A percentile compares a stretch with the other conserved stretches of the same genome.
Evolutionary conservation across 2,113 vertebrate species (phyloP).

Genomic region (Pithys albifrons): DNA sequence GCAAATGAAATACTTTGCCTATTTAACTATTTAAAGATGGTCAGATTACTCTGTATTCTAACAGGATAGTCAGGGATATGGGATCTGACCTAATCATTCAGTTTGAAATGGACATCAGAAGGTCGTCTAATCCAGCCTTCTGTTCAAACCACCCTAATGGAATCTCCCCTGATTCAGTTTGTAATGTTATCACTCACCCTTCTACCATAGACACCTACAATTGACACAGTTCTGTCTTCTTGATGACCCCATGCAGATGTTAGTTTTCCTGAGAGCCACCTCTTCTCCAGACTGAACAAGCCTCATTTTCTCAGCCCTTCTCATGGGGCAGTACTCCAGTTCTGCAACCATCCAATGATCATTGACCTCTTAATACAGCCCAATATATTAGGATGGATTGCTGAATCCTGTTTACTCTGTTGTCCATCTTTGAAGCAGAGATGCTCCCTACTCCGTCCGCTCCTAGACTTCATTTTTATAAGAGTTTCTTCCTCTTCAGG

Average conservation of each 20-base stretch:
- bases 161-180: background rate
- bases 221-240: fast-evolving
- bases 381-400: background rate
- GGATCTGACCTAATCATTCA: background rate
- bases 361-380: background rate
- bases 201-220: background rate
- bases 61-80: background rate
- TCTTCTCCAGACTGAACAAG: background rate
- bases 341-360: background rate
- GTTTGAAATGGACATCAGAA: background rate
- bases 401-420: background rate
- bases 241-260: background rate
- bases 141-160: background rate
- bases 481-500: background rate
- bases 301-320: background rate
- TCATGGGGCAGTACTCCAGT: background rate
- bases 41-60: background rate
- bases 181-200: background rate
- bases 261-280: background rate
- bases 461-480: background rate
- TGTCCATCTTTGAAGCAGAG: background rate
- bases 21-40: background rate
- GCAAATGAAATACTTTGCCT: background rate
- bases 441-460: background rate
- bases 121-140: background rate